These are phyloP conservation scores for Ardeotis arabs DNA, from an alignment of 2,113 vertebrate species.

Conservation along the genomic window DNA sequence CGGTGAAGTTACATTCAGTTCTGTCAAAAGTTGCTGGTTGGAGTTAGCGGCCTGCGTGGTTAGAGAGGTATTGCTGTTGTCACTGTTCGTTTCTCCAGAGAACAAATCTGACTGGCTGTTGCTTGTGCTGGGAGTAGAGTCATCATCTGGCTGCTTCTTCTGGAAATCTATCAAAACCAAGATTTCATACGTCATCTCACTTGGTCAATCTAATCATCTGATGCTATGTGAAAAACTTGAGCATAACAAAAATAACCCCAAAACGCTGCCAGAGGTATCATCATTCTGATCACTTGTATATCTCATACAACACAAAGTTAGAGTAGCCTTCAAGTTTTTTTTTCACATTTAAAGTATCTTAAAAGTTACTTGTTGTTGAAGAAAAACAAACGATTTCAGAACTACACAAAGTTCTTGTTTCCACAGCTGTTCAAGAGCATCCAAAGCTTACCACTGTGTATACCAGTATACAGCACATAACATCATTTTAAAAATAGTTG, in stretches of 20 bases:
- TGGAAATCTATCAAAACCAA: constrained; percentile 86
- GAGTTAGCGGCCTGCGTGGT: constrained; percentile 84
- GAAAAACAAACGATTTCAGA: neutral
- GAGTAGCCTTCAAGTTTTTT: neutral
- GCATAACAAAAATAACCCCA: neutral
- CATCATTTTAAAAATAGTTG: neutral
- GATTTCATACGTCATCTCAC: neutral
- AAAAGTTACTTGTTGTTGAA: neutral
- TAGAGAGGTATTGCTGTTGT: constrained; percentile 91
- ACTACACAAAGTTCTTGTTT: neutral
- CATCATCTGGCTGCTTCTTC: constrained; percentile 93
- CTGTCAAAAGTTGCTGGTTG: constrained; percentile 86
- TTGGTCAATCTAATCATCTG: neutral
- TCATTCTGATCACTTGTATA: neutral
- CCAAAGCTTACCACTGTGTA: neutral
- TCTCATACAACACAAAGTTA: neutral
- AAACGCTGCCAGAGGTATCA: neutral
- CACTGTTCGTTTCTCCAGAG: constrained; percentile 90
- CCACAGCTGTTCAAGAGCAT: neutral
- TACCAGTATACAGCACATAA: neutral
- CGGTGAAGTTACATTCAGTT: constrained; percentile 85
- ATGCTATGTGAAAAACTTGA: neutral
- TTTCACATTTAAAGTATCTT: neutral
- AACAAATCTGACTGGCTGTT: constrained; percentile 92
- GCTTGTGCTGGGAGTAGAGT: constrained; percentile 90